These are phyloP conservation scores for Solea solea DNA, from an alignment of 2,113 vertebrate species.

Conservation along the genomic window DNA sequence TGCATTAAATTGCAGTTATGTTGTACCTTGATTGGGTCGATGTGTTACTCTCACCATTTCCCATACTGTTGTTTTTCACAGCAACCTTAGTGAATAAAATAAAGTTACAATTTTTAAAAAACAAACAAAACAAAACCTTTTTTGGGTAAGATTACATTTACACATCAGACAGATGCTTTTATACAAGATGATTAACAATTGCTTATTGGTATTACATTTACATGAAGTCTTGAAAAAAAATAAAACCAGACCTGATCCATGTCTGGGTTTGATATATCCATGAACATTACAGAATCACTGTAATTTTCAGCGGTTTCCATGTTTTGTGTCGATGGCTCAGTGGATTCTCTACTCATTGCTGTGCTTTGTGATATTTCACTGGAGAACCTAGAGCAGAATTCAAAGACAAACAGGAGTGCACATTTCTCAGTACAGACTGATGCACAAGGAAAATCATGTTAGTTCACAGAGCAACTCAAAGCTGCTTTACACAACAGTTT, in stretches of 20 bases:
- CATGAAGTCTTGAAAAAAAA: not conserved
- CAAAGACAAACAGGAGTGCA: not conserved
- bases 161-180: too few relatives aligned
- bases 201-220: too few relatives aligned
- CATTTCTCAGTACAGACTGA: too few relatives aligned
- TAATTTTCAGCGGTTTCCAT: not conserved
- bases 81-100: conserved; percentile 11
- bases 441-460: too few relatives aligned
- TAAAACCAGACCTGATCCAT: conserved; percentile 3
- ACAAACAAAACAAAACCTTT: not conserved
- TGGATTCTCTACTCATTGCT: conserved; percentile 33
- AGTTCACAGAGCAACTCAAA: too few relatives aligned
- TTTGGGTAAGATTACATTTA: not conserved
- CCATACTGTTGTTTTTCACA: not conserved
- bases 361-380: conserved; percentile 6
- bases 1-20: not conserved
- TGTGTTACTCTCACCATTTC: not conserved
- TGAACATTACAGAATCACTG: conserved; percentile 21
- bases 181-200: too few relatives aligned
- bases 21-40: conserved; percentile 32
- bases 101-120: not conserved
- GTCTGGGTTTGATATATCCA: not conserved
- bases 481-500: too few relatives aligned
- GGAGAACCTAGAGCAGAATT: conserved; percentile 9
- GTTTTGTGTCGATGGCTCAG: not conserved